A percentile compares a stretch with the other conserved stretches of the same genome.
Conservation (phyloP, 1,140 invertebrate species). For the Drosophila quadrilineata region DNA sequence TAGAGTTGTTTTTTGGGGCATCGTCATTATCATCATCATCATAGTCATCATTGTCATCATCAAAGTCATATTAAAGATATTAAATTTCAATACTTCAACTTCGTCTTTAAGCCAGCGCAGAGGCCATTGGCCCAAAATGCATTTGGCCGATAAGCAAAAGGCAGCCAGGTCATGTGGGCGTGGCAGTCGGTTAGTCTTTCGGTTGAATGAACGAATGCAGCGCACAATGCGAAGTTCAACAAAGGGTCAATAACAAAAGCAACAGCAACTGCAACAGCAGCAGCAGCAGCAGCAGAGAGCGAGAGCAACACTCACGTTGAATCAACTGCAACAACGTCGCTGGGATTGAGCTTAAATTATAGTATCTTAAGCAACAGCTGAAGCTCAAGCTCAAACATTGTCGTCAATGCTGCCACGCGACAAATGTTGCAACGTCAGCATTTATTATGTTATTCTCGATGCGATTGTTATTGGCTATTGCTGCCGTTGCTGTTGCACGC, state of each 20-base stretch:
- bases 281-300: slow-evolving; percentile 2
- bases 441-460: slow-evolving; percentile 62
- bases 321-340: slow-evolving; percentile 6
- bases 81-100: too few species aligned
- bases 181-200: slow-evolving; percentile 52
- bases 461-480: slow-evolving; percentile 8
- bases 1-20: too few species aligned
- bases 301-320: slow-evolving; percentile 6
- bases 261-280: neutral
- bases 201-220: slow-evolving; percentile 67
- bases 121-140: slow-evolving; percentile 61
- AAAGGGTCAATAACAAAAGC: slow-evolving; percentile 62
- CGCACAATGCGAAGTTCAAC: slow-evolving; percentile 55
- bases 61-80: too few species aligned
- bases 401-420: too few species aligned
- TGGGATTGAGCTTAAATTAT: slow-evolving; percentile 18
- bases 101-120: slow-evolving; percentile 37
- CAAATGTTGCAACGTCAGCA: slow-evolving; percentile 29
- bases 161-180: slow-evolving; percentile 24
- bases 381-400: slow-evolving; percentile 38
- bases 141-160: slow-evolving; percentile 27
- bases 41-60: too few species aligned
- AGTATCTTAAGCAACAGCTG: slow-evolving; percentile 44
- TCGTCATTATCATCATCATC: too few species aligned
- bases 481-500: neutral